phyloP scores from a whole-genome alignment of 2,888 invertebrate genomes.

The Endotricha flammealis region DNA sequence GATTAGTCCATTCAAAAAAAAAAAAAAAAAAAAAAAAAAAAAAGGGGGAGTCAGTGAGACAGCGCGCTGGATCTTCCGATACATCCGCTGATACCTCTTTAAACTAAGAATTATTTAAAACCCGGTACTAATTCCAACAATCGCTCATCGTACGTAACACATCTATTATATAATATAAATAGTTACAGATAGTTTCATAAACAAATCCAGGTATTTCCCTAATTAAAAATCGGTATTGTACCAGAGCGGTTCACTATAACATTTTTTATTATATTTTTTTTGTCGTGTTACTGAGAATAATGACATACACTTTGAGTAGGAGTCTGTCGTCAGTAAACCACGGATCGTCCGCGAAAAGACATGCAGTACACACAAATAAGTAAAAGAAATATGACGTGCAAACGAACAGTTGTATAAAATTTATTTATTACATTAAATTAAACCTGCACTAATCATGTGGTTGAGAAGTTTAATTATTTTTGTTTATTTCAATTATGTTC shows the following conservation, averaged over 20 bases:
- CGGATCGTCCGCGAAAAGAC: constrained; percentile 3
- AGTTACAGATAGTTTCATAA: too few relatives aligned
- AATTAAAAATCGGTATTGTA: neutral
- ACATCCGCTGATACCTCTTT: too few relatives aligned
- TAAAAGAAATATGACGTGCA: neutral
- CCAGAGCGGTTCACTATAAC: neutral
- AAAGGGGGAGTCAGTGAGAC: too few relatives aligned
- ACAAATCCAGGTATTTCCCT: too few relatives aligned
- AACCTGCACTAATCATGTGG: neutral
- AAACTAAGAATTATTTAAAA: too few relatives aligned
- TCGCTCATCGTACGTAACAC: too few relatives aligned
- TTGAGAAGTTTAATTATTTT: constrained; percentile 6
- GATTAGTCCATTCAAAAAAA: too few relatives aligned
- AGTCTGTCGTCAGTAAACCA: constrained; percentile 3
- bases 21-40: too few relatives aligned
- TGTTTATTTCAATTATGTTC: constrained; percentile 6
- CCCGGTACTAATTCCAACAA: too few relatives aligned
- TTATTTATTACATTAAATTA: neutral
- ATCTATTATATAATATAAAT: too few relatives aligned
- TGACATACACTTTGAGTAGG: constrained; percentile 6
- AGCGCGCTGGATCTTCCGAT: too few relatives aligned
- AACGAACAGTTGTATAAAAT: too few relatives aligned
- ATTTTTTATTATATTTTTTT: constrained; percentile 14
- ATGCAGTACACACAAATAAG: neutral
- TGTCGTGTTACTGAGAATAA: constrained; percentile 13